Conservation (phyloP, 2,888 invertebrate genomes). For the Agelastica alni region DNA sequence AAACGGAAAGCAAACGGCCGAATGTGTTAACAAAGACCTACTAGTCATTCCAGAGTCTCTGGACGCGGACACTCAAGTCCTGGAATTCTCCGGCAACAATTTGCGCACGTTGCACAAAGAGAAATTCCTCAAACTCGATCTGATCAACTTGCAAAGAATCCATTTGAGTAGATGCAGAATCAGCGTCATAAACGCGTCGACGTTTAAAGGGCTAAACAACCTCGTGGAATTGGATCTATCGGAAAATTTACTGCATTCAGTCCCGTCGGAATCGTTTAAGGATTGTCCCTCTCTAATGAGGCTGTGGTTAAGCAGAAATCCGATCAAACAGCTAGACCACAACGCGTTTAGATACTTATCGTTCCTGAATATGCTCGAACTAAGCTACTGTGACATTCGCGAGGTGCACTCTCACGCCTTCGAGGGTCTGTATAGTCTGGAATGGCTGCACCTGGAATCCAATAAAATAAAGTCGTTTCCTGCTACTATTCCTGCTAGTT, state of each 20-base stretch:
- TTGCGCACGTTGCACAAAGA: slow-evolving; percentile 77
- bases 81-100: slow-evolving; percentile 84
- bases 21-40: slow-evolving; percentile 80
- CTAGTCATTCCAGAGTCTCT: slow-evolving; percentile 78
- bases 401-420: slow-evolving; percentile 80
- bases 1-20: slow-evolving; percentile 87
- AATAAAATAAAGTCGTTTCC: slow-evolving; percentile 77
- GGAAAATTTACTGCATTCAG: slow-evolving; percentile 74
- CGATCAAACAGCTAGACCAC: slow-evolving; percentile 72
- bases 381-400: slow-evolving; percentile 80
- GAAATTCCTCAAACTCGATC: slow-evolving; percentile 75
- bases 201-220: slow-evolving; percentile 83
- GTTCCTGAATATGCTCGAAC: slow-evolving; percentile 78
- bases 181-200: slow-evolving; percentile 75
- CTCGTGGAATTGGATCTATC: slow-evolving; percentile 87
- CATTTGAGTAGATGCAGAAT: slow-evolving; percentile 79
- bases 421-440: slow-evolving; percentile 76
- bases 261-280: slow-evolving; percentile 79
- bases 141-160: slow-evolving; percentile 86
- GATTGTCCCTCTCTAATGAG: slow-evolving; percentile 83
- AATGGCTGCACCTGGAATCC: slow-evolving; percentile 82
- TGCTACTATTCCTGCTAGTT: slow-evolving; percentile 71
- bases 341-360: slow-evolving; percentile 75
- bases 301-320: slow-evolving; percentile 79
- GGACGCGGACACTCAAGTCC: slow-evolving; percentile 83